A percentile compares a stretch with the other conserved stretches of the same genome.
Conservation (phyloP, 2,888 invertebrate genomes). For the Hypolimnas misippus region DNA sequence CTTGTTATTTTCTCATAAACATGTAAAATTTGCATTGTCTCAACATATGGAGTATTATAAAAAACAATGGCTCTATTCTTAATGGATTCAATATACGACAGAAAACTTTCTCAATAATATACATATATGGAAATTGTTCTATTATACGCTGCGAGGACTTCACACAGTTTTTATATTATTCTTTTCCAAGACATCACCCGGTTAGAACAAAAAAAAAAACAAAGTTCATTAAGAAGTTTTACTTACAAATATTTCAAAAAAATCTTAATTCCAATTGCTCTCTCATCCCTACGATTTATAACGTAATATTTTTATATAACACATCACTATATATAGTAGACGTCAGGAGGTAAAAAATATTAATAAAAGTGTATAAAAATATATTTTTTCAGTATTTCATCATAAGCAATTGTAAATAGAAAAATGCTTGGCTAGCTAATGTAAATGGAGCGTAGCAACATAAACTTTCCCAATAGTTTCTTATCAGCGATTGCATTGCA, state of each 20-base stretch:
- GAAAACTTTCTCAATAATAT: constrained; percentile 11
- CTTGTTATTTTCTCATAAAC: constrained; percentile 3
- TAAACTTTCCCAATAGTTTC: constrained; percentile 22
- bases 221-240: too few species aligned
- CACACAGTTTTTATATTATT: background rate
- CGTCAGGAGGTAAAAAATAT: too few species aligned
- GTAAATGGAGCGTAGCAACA: constrained; percentile 25
- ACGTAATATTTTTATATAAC: too few species aligned
- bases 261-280: too few species aligned
- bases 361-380: background rate
- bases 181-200: background rate
- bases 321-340: too few species aligned
- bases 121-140: constrained; percentile 10
- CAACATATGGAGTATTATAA: background rate
- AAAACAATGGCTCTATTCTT: constrained; percentile 7
- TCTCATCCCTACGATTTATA: too few species aligned
- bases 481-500: constrained; percentile 24
- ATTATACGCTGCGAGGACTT: background rate
- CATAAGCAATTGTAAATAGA: constrained; percentile 6
- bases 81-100: background rate
- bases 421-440: constrained; percentile 15
- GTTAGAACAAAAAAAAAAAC: background rate
- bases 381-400: background rate
- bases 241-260: too few species aligned
- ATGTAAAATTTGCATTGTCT: constrained; percentile 1